Evolutionary conservation across 2,797 vertebrate genomes (phyloP).

Genomic region (Catamblyrhynchus diadema): DNA sequence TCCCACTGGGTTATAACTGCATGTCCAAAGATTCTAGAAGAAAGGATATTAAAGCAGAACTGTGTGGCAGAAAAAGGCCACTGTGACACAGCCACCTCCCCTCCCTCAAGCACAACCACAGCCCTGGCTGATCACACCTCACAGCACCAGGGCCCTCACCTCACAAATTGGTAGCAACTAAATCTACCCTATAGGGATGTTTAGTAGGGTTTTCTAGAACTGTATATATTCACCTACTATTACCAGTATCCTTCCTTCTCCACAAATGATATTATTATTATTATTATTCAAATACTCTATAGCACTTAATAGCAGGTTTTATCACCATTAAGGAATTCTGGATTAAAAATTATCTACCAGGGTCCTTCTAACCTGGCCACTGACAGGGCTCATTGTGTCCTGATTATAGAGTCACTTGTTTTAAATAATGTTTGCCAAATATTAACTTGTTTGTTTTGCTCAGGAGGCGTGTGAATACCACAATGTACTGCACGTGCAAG

Average conservation of each 20-base stretch:
- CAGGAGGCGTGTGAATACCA: not conserved
- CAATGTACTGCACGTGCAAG: accelerated
- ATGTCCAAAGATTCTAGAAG: not conserved
- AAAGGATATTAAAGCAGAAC: not conserved
- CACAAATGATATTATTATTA: not conserved
- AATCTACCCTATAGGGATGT: too few species aligned
- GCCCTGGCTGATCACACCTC: not conserved
- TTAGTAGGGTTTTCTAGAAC: not conserved
- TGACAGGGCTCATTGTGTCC: not conserved
- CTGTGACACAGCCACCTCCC: not conserved
- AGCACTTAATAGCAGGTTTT: not conserved
- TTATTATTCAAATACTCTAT: not conserved
- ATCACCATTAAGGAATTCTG: not conserved
- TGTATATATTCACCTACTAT: not conserved
- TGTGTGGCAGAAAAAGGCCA: not conserved
- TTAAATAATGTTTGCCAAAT: not conserved
- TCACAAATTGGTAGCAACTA: not conserved
- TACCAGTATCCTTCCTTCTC: not conserved
- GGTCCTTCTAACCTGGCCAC: not conserved
- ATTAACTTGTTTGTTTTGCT: not conserved
- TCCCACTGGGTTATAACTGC: not conserved
- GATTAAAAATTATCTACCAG: not conserved
- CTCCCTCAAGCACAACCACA: not conserved
- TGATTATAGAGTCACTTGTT: not conserved
- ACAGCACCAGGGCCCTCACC: not conserved